phyloP scores from a whole-genome alignment of 2,888 invertebrate genomes.

The Habrosyne pyritoides region DNA sequence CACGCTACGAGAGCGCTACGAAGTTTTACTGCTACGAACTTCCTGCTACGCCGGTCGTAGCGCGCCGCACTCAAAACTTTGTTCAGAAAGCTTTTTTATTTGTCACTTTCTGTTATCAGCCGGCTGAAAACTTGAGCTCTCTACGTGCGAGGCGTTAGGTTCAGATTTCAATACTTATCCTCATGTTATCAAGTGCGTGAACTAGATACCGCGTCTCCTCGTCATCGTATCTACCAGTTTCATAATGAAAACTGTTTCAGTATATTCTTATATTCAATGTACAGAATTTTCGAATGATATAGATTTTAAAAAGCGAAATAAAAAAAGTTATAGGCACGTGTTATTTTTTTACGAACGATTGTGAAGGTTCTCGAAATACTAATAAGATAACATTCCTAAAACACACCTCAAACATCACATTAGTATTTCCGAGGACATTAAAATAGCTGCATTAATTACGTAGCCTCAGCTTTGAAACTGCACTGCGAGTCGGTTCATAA shows the following conservation, averaged over 20 bases:
- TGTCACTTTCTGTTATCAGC: slow-evolving; percentile 80
- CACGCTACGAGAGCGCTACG: slow-evolving; percentile 83
- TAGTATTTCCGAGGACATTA: background rate
- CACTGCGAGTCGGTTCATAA: slow-evolving; percentile 22
- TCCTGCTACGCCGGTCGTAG: slow-evolving; percentile 81
- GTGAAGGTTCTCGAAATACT: too few species aligned
- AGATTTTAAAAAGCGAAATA: too few species aligned
- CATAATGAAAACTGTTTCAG: background rate
- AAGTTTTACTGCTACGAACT: slow-evolving; percentile 84
- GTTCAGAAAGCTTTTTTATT: slow-evolving; percentile 81
- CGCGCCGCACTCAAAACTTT: slow-evolving; percentile 81
- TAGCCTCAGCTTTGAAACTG: background rate
- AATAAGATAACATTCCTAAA: too few species aligned
- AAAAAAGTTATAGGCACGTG: too few species aligned
- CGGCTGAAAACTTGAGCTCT: slow-evolving; percentile 63
- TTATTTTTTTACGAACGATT: too few species aligned
- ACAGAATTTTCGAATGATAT: too few species aligned
- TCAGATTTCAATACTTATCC: slow-evolving; percentile 40
- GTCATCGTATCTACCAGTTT: slow-evolving; percentile 10
- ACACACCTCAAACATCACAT: background rate
- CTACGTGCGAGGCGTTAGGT: slow-evolving; percentile 45
- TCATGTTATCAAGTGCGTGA: slow-evolving; percentile 38
- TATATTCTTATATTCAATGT: too few species aligned
- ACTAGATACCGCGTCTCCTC: slow-evolving; percentile 26
- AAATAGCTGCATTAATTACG: background rate